Evolutionary conservation across 2,888 invertebrate genomes (phyloP).

Genomic region (Malthinus flaveolus): DNA sequence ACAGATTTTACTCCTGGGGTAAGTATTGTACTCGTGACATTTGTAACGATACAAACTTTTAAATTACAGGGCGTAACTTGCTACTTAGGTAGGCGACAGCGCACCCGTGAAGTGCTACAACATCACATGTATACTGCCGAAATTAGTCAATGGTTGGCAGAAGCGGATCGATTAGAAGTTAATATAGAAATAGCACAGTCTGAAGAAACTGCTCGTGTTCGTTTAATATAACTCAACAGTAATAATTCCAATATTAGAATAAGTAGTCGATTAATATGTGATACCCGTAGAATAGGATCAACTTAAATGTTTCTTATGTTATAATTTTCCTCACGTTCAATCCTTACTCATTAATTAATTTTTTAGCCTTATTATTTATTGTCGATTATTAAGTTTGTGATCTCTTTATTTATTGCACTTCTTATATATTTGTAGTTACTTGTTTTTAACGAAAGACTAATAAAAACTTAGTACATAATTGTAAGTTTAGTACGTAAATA

Average conservation of each 20-base stretch:
- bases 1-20: slow-evolving; percentile 57
- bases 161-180: slow-evolving; percentile 43
- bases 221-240: slow-evolving; percentile 8
- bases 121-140: slow-evolving; percentile 76
- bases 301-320: too few species aligned
- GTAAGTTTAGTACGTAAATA: too few species aligned
- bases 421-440: too few species aligned
- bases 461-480: too few species aligned
- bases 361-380: background rate
- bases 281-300: background rate
- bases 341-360: too few species aligned
- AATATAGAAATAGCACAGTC: slow-evolving; percentile 15
- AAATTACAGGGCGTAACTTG: slow-evolving; percentile 60
- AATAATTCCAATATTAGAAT: background rate
- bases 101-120: slow-evolving; percentile 76
- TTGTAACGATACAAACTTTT: background rate
- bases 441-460: too few species aligned
- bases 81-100: slow-evolving; percentile 73
- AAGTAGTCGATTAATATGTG: slow-evolving; percentile 2
- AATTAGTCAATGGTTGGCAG: slow-evolving; percentile 73
- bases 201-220: slow-evolving; percentile 1
- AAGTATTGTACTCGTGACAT: background rate
- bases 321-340: too few species aligned
- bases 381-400: slow-evolving; percentile 4
- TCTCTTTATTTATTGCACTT: slow-evolving; percentile 4